A percentile compares a stretch with the other conserved stretches of the same genome.
These are phyloP conservation scores for Copidosoma aretas DNA, from an alignment of 2,888 invertebrate species.

Conservation along the genomic window DNA sequence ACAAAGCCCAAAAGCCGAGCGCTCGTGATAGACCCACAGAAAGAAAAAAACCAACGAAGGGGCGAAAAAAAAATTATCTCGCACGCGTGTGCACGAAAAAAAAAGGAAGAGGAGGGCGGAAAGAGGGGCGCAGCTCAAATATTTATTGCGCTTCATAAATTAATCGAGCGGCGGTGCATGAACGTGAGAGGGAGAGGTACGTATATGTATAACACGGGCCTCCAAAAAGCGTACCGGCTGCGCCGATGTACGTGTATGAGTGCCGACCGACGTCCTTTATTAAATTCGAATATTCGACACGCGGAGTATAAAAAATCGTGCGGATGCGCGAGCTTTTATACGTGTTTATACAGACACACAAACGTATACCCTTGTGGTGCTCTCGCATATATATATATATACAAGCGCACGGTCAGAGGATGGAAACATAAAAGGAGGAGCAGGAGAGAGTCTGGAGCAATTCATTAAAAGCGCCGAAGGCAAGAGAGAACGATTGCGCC, in stretches of 20 bases:
- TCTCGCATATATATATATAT: conserved; percentile 16
- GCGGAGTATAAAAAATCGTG: conserved; percentile 26
- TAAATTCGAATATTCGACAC: conserved; percentile 39
- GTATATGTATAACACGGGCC: too few species aligned
- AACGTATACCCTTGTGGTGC: too few species aligned
- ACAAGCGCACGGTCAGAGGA: not conserved
- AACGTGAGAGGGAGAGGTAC: not conserved
- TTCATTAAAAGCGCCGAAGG: conserved; percentile 56
- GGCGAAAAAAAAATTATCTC: not conserved
- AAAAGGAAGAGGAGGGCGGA: not conserved
- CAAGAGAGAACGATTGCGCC: conserved; percentile 51
- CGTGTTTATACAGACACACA: too few species aligned
- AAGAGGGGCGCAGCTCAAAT: not conserved
- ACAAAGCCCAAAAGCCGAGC: not conserved
- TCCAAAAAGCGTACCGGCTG: conserved; percentile 9
- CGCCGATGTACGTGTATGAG: not conserved
- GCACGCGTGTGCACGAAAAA: not conserved
- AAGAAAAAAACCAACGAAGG: not conserved
- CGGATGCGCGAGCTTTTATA: too few species aligned
- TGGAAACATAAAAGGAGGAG: not conserved
- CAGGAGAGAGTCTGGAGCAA: conserved; percentile 44
- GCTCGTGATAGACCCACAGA: not conserved
- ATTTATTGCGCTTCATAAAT: conserved; percentile 28
- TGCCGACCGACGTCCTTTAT: conserved; percentile 10
- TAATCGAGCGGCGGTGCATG: conserved; percentile 13